These are phyloP conservation scores for Ectemnius lituratus DNA, from an alignment of 2,888 invertebrate species.

Conservation along the genomic window DNA sequence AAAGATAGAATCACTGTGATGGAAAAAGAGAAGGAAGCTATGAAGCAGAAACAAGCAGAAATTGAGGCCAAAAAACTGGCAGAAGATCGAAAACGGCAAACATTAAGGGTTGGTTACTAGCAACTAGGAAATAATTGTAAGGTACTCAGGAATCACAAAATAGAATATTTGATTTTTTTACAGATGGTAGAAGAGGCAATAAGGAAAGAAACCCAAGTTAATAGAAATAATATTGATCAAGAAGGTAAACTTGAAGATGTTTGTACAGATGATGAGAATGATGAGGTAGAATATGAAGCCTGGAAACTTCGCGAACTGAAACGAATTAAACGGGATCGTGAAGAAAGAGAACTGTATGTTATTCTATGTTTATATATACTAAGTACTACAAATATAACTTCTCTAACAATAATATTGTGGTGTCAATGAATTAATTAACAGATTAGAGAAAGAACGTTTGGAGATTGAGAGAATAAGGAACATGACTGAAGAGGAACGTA, in stretches of 20 bases:
- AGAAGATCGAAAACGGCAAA: constrained; percentile 93
- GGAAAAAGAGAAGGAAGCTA: constrained; percentile 93
- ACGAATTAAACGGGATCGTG: constrained; percentile 96
- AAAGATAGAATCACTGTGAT: constrained; percentile 96
- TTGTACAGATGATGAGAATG: constrained; percentile 96
- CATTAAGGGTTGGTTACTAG: constrained; percentile 81
- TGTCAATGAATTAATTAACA: constrained; percentile 74
- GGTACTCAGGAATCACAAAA: not conserved
- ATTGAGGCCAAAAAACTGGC: constrained; percentile 89
- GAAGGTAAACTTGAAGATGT: constrained; percentile 91
- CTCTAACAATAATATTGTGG: not conserved
- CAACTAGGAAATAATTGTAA: not conserved
- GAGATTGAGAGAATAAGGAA: constrained; percentile 94
- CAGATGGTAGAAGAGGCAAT: constrained; percentile 93
- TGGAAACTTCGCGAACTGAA: constrained; percentile 99
- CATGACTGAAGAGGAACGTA: constrained; percentile 97
- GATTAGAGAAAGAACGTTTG: constrained; percentile 90
- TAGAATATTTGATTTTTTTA: constrained; percentile 12
- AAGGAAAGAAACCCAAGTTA: constrained; percentile 86
- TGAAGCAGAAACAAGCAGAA: constrained; percentile 91
- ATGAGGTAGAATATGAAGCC: constrained; percentile 96
- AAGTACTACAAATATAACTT: not conserved
- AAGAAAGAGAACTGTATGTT: constrained; percentile 94
- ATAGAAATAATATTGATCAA: constrained; percentile 81
- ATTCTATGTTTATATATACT: constrained; percentile 2